Conservation (phyloP, 2,888 invertebrate species). For the Dicycla oo region DNA sequence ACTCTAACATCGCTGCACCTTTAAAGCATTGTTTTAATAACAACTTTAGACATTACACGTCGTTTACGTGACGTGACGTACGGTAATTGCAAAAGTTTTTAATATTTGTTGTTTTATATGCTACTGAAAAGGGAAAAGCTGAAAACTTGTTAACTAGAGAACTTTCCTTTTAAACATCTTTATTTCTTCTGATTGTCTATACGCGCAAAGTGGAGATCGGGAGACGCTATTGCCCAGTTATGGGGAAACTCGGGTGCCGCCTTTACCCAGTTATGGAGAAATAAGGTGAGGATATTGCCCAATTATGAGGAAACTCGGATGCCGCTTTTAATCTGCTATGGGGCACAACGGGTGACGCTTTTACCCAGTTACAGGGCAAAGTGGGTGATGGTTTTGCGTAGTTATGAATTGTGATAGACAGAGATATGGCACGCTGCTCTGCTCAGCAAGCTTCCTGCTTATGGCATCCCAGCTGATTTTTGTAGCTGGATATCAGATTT, state of each 20-base stretch:
- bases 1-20: background rate
- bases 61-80: background rate
- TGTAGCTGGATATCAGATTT: too few relatives aligned
- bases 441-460: too few relatives aligned
- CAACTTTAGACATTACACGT: constrained; percentile 1
- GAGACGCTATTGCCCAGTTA: background rate
- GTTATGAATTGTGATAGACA: background rate
- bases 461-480: too few relatives aligned
- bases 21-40: background rate
- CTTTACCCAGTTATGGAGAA: background rate
- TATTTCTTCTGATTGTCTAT: background rate
- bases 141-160: too few relatives aligned
- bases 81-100: constrained; percentile 33
- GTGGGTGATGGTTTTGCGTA: background rate
- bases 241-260: too few relatives aligned
- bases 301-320: background rate
- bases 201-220: background rate
- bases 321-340: background rate
- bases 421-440: too few relatives aligned
- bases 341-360: background rate
- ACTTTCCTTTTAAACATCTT: constrained; percentile 16
- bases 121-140: background rate
- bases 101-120: constrained; percentile 5
- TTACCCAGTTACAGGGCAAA: background rate
- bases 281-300: too few relatives aligned